Base-by-base conservation (phyloP, 1,140 invertebrate species). In the Orussus abietinus region DNA sequence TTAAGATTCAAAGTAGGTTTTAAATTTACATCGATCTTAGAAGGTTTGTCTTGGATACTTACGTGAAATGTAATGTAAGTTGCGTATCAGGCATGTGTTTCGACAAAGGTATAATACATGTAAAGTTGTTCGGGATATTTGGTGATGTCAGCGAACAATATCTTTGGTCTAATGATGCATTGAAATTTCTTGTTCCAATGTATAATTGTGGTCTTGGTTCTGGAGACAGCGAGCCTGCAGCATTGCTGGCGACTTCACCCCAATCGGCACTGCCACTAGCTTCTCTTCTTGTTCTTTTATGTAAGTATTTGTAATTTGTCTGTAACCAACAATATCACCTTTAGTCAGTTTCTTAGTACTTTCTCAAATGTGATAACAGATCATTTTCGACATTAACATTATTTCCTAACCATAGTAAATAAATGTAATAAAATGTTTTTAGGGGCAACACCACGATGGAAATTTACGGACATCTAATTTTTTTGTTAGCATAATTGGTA, bases 81-180 rank as follows among this genome's bases (percentile, higher is more conserved):
- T 66, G 61, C 1, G 57, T 64, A 15, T 72, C 69, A 3, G 65
- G 60, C 69, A 70, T 72, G 22, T 69, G 55, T 44, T 69, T 72
- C 0, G 69, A 72, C 3, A 72, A 31, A 15, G 69, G 68, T 17
- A 71, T 44, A 19, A 53, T 28, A 32, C 69, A 72, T 30, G 51
- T 71, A 26, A 66, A 62, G 43, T 69, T 72, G 17, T 71, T 72
- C 1, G 61, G 59, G 3, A 57, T 48, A 14, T 49, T 60, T 3
- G 51, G 39, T 6, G 61, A 59, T 3, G 57, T 56, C 0, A 57
- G 30, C 1, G 57, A 61, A 28, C 69, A 72, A 38, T 72, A 72
- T 49, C 53, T 57, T 28, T 70, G 65, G 57, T 72, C 66, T 1
- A 72, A 38, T 1, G 69, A 67, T 0, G 55, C 47, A 25, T 72